Evolutionary conservation across 2,113 vertebrate genomes (phyloP).

Genomic region (Loxodonta africana): DNA sequence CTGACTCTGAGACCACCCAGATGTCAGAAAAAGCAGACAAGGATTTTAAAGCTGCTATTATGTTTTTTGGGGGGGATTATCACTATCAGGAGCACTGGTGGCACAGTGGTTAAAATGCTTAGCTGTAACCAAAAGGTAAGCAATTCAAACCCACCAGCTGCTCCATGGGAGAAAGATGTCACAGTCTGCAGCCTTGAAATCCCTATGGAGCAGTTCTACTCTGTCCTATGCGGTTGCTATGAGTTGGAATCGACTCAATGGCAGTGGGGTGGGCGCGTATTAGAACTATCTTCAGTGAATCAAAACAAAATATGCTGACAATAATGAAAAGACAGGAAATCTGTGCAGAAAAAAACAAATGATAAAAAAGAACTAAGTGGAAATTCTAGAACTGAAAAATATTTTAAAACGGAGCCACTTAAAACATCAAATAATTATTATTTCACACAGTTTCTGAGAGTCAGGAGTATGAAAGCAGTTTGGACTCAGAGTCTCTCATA

Average conservation of each 20-base stretch:
- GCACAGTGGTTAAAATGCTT: too few relatives aligned
- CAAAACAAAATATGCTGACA: conserved; percentile 1
- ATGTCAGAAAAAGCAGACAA: not conserved
- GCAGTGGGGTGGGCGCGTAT: too few relatives aligned
- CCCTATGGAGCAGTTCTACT: too few relatives aligned
- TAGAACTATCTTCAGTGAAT: not conserved
- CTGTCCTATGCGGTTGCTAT: too few relatives aligned
- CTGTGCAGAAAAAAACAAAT: not conserved
- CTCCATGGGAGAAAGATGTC: too few relatives aligned
- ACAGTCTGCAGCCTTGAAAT: too few relatives aligned
- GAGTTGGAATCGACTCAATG: too few relatives aligned
- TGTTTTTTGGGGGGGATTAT: not conserved
- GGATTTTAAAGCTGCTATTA: not conserved
- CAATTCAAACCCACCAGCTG: too few relatives aligned
- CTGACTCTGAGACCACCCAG: not conserved
- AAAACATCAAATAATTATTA: not conserved
- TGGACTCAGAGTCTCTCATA: not conserved
- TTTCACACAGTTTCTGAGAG: not conserved
- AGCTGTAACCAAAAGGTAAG: too few relatives aligned
- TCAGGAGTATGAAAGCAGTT: not conserved
- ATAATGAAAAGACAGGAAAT: not conserved
- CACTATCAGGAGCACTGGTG: too few relatives aligned
- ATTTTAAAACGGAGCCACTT: not conserved
- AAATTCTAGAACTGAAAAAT: conserved; percentile 18
- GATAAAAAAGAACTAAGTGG: not conserved